Evolutionary conservation across 2,797 vertebrate species (phyloP).

Genomic region (Luscinia luscinia): DNA sequence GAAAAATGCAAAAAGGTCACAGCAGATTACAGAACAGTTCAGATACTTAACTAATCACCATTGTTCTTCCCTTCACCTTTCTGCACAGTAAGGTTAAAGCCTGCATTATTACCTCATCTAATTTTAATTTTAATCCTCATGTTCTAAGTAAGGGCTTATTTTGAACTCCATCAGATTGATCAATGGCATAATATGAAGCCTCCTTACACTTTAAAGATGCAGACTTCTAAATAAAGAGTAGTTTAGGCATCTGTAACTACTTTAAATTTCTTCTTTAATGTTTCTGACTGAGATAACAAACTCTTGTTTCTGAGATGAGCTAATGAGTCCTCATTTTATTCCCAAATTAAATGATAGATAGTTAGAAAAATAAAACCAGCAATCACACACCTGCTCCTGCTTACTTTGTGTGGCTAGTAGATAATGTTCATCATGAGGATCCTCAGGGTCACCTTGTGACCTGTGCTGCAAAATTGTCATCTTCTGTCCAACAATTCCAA

Average conservation of each 20-base stretch:
- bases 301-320: neutral
- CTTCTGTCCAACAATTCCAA: conserved; percentile 97
- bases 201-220: neutral
- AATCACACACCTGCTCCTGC: conserved; percentile 90
- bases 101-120: neutral
- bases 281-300: neutral
- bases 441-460: conserved; percentile 92
- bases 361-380: neutral
- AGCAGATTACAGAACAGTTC: neutral
- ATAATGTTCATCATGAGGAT: conserved; percentile 97
- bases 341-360: neutral
- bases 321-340: neutral
- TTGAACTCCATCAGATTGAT: neutral
- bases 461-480: conserved; percentile 93
- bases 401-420: conserved; percentile 96
- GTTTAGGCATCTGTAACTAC: neutral
- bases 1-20: neutral
- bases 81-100: neutral
- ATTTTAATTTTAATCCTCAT: neutral
- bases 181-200: neutral
- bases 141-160: neutral
- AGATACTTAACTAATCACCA: neutral
- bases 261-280: neutral
- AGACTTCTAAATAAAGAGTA: neutral
- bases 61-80: neutral